These are phyloP conservation scores for Tragelaphus strepsiceros DNA, from an alignment of 2,113 vertebrate genomes.

Conservation along the genomic window DNA sequence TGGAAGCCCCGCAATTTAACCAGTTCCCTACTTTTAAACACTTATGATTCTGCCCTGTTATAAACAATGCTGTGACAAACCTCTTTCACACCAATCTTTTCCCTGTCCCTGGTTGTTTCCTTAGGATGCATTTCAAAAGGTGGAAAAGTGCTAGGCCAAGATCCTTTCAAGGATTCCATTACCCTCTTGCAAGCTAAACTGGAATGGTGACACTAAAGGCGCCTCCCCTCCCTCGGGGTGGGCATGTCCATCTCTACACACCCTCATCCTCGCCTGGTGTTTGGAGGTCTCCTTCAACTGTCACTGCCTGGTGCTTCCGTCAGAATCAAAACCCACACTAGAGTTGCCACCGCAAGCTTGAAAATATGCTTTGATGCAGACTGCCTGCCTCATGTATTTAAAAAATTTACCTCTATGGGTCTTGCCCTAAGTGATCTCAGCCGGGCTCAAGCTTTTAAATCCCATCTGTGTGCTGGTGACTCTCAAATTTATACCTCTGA, in stretches of 20 bases:
- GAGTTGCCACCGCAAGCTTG: neutral
- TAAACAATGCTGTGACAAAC: neutral
- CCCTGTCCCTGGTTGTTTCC: neutral
- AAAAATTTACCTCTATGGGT: neutral
- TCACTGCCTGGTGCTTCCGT: neutral
- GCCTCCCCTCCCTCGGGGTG: neutral
- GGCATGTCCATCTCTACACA: accelerated
- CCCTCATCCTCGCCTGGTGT: accelerated
- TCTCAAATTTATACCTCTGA: neutral
- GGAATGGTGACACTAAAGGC: neutral
- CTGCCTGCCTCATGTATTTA: neutral
- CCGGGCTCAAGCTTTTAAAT: neutral
- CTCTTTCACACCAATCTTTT: neutral
- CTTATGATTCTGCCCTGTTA: neutral
- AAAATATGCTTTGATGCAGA: neutral
- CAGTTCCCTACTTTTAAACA: neutral
- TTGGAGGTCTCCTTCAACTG: neutral
- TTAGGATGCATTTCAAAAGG: neutral
- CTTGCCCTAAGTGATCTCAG: neutral
- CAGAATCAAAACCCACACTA: neutral
- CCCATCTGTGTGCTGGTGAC: neutral
- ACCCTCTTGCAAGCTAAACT: neutral
- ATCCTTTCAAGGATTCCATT: neutral
- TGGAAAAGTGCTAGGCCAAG: neutral
- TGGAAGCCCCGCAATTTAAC: neutral